Evolutionary conservation across 2,888 invertebrate species (phyloP).

Genomic region (Fragum sueziense): DNA sequence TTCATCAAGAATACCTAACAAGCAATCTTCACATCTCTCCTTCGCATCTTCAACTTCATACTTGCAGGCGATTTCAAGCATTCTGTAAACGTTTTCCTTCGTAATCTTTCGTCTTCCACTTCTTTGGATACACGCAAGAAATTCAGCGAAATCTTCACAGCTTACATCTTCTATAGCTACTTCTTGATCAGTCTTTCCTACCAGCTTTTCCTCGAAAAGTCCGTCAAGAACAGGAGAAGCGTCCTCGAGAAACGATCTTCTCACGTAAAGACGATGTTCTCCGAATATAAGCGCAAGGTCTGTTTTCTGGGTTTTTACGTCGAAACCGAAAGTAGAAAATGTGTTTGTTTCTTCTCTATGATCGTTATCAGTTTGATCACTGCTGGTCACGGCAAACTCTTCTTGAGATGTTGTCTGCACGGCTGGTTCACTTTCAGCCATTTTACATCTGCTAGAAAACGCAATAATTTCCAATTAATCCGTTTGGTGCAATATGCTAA

Average conservation of each 20-base stretch:
- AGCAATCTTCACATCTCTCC: neutral
- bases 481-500: no score
- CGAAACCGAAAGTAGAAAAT: slow-evolving; percentile 11
- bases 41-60: slow-evolving; percentile 3
- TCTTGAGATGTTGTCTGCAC: neutral
- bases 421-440: no score
- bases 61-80: neutral
- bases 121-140: neutral
- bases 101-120: neutral
- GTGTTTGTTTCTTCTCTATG: neutral
- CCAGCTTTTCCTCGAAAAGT: neutral
- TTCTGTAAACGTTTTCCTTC: neutral
- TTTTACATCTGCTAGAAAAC: no score
- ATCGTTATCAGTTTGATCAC: neutral
- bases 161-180: neutral
- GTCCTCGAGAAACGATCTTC: neutral
- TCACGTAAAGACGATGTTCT: neutral
- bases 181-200: neutral
- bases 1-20: neutral
- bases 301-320: neutral
- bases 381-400: neutral
- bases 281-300: neutral
- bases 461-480: no score
- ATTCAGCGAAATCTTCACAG: slow-evolving; percentile 6
- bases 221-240: slow-evolving; percentile 6